Base-by-base conservation (phyloP, 2,888 invertebrate species). In the Tetropium fuscum region DNA sequence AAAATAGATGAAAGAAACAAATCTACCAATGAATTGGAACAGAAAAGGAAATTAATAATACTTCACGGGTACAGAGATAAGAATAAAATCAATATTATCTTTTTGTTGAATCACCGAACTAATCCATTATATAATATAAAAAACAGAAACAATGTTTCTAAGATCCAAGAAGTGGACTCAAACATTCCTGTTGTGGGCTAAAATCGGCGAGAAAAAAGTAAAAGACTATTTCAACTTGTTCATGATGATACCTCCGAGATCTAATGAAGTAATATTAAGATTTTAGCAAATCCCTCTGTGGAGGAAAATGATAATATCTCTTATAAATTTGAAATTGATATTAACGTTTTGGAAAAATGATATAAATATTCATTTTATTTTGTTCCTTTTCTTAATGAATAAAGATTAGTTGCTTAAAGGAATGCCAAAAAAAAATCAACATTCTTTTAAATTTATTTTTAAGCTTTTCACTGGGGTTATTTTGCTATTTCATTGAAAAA, bases 401-500 rank as follows among this genome's bases (percentile, higher is more conserved):
- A 22, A 20, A 11, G 19, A 25, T 10, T 25, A 19, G 13, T 43
- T 13, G 18, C 15, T 18, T 19, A 20, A 15, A 22, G 22, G 18
- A 8, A 7, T 4, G n/a, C n/a, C 27, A 2, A 7, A 27, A 27
- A 27, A 27, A 27, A 27, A 27, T 27, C 10, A 22, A 3, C n/a
- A 19, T n/a, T 18, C 3, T 20, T 22, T 22, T 22, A 8, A 20
- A 19, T 43, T 19, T 20, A 20, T 22, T 20, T 43, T 43, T 19
- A 20, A 22, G 43, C 38, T 36, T 47, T 47, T 54, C 18, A 45
- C 30, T 45, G 54, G 38, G 38, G 25, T 47, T 45, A 45, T 38
- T 55, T 55, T 55, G 22, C 25, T 55, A 47, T 47, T 55, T 38
- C 45, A 15, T 47, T 45, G 27, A 54, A 44, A 53, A 43, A 20